Base-by-base conservation (phyloP, 2,113 vertebrate genomes). In the Austrofundulus limnaeus region DNA sequence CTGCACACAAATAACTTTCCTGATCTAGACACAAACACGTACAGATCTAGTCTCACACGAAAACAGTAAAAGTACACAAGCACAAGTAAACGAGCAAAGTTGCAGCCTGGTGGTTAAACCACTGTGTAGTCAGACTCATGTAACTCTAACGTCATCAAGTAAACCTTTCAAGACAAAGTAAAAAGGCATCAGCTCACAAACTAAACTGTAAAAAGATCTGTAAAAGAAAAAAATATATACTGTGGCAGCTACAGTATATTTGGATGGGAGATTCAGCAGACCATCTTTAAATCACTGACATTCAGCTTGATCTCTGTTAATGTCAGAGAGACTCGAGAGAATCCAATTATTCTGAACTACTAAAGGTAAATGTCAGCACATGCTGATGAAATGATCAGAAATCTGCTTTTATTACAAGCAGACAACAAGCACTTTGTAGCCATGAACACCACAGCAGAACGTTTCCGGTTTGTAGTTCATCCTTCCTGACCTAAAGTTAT, bases 361-460 rank as follows among this genome's bases (percentile, higher is more conserved):
- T 85, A 23, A 65, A 82, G 50, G 74, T 83, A 85, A 85, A 84
- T 88, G 81, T 72, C 78, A 85, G 56, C 70, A 75, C 42, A 60
- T 52, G 49, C 64, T 66, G 70, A 81, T 67, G 62, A 75, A 80
- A 81, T 57, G 19, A 81, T 78, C 28, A 75, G 58, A 66, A 54
- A 79, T 56, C 10, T 52, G 50, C 17, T 65, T 64, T 78, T 42
- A 57, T 48, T 38, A 72, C 38, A 58, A 63, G 54, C 38, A 38
- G 15, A 16, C 8, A 41, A 64, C 67, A 68, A 50, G 13, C 34
- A 28, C 28, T 25, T 15, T 42, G 21, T 39, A 61, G 51, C 13
- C 8, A 42, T 19, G 23, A 13, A 17, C 23, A 11, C 49, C 10
- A 51, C 1, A 47, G 52, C 5, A 20, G 39, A 23, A 13, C 24